Conservation (phyloP, 1,140 invertebrate genomes). For the Eciton burchellii region DNA sequence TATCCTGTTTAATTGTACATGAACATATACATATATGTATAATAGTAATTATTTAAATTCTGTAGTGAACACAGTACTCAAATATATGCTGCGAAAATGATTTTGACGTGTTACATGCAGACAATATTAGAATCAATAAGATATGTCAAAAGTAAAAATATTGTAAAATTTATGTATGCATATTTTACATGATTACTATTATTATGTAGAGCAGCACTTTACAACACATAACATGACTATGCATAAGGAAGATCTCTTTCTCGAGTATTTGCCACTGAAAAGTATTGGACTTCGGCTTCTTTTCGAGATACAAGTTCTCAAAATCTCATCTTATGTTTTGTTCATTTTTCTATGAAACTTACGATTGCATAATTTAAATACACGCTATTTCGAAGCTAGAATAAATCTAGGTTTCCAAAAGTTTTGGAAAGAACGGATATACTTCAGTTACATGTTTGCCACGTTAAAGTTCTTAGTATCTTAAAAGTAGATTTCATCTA, state of each 20-base stretch:
- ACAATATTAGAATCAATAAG: slow-evolving; percentile 39
- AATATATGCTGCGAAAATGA: not conserved
- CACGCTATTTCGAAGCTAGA: not conserved
- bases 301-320: slow-evolving; percentile 1
- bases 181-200: not conserved
- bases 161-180: slow-evolving; percentile 19
- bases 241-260: not conserved
- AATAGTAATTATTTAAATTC: slow-evolving; percentile 43
- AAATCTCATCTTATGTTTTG: not conserved
- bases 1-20: slow-evolving; percentile 25
- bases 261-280: slow-evolving; percentile 17
- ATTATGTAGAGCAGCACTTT: slow-evolving; percentile 8
- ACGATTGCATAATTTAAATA: not conserved
- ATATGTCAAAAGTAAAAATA: slow-evolving; percentile 67
- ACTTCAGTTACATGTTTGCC: not conserved
- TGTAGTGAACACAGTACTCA: not conserved
- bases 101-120: slow-evolving; percentile 36
- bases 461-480: slow-evolving; percentile 13
- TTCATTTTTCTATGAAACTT: slow-evolving; percentile 15
- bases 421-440: slow-evolving; percentile 13
- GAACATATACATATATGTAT: not conserved
- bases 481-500: not conserved
- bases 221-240: not conserved
- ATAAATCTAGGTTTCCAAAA: not conserved
- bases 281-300: slow-evolving; percentile 2